Percentiles rank a stretch among this genome's conserved stretches.
Conservation (phyloP, 1,140 invertebrate genomes). For the Paracyclopina nana region DNA sequence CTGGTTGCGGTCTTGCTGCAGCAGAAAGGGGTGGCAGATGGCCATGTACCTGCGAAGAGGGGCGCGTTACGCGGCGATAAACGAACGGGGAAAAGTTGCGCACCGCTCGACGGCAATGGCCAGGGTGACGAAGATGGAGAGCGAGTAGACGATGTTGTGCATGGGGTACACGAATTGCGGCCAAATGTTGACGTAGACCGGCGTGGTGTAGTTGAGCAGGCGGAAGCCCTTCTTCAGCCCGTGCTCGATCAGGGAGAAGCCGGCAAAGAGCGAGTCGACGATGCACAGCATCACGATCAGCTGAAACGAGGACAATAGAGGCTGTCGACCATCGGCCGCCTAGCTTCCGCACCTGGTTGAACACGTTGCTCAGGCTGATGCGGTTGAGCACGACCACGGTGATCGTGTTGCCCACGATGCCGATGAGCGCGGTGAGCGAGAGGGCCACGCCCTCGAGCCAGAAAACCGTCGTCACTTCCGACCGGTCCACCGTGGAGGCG, state of each 20-base stretch:
- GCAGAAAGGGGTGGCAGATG: slow-evolving; percentile 1
- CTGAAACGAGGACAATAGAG: too few species aligned
- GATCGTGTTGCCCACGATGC: slow-evolving; percentile 1
- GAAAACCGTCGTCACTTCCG: not conserved
- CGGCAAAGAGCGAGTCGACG: not conserved
- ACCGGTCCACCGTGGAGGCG: not conserved
- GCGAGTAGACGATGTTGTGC: not conserved
- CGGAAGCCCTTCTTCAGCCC: not conserved
- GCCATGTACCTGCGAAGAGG: not conserved
- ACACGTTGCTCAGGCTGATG: slow-evolving; percentile 2
- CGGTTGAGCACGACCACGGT: not conserved
- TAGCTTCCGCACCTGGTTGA: not conserved
- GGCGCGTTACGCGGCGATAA: not conserved
- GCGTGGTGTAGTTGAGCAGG: not conserved
- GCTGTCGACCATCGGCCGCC: not conserved
- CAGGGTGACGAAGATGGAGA: not conserved
- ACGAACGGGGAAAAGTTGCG: not conserved
- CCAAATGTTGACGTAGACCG: not conserved
- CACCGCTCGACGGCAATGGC: not conserved
- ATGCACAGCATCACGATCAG: not conserved
- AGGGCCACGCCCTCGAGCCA: slow-evolving; percentile 5
- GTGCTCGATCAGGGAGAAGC: not conserved
- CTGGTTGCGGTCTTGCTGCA: slow-evolving; percentile 5
- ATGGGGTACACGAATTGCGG: slow-evolving; percentile 3
- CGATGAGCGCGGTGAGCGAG: not conserved